Evolutionary conservation across 2,888 invertebrate species (phyloP).

Genomic region (Eulithis testata): DNA sequence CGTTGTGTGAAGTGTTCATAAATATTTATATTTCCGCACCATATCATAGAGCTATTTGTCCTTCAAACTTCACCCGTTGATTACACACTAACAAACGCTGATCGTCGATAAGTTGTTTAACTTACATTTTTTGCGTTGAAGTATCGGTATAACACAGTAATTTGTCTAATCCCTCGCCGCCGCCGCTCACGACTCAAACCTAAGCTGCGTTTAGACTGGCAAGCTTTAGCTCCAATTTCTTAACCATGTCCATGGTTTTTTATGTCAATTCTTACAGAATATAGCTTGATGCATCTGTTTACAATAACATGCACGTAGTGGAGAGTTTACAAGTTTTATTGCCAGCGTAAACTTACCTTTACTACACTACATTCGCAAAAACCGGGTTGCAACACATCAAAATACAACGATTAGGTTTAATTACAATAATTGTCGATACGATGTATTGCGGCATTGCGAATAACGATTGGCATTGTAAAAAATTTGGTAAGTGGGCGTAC

Average conservation of each 20-base stretch:
- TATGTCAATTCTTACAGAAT: too few species aligned
- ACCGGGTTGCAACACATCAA: conserved; percentile 50
- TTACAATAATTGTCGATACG: conserved; percentile 57
- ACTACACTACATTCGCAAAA: conserved; percentile 34
- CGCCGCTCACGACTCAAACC: conserved; percentile 20
- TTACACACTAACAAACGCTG: conserved; percentile 10
- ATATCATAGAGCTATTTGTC: conserved; percentile 4
- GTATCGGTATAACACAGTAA: conserved; percentile 29
- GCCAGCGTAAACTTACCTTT: too few species aligned
- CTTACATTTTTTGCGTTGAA: conserved; percentile 33
- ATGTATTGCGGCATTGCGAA: conserved; percentile 50
- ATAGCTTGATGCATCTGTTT: too few species aligned
- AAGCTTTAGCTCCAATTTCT: too few species aligned
- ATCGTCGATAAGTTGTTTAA: conserved; percentile 22
- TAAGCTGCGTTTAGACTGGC: not conserved
- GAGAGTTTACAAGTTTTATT: too few species aligned
- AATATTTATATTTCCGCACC: not conserved
- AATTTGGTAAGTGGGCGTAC: conserved; percentile 41
- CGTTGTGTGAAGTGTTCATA: too few species aligned
- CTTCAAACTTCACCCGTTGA: conserved; percentile 3
- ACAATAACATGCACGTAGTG: too few species aligned
- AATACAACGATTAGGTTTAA: conserved; percentile 52
- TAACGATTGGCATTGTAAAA: conserved; percentile 36
- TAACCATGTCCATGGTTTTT: too few species aligned
- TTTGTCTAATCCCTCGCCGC: conserved; percentile 18